Base-by-base conservation (phyloP, 2,797 vertebrate species). In the Sandelia bainsii region DNA sequence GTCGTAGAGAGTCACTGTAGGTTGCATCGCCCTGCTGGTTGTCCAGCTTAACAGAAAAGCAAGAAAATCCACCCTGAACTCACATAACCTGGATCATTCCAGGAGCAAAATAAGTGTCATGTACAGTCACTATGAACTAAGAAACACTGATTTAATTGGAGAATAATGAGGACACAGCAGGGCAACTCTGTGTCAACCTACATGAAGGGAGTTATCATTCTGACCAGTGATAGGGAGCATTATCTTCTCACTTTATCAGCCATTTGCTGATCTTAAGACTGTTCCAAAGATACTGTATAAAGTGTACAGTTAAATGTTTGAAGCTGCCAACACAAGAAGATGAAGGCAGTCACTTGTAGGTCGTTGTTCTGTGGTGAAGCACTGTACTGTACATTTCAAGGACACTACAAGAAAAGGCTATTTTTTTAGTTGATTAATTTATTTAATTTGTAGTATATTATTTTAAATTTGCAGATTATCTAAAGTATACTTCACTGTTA, bases 1-100 rank as follows among this genome's bases (percentile, higher is more conserved):
- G 71, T 77, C 17, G 8, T 22, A 65, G 70, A 75, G 88, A 32
- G 69, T 86, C 86, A 68, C 82, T 80, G 82, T 84, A 84, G 89
- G 89, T 79, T 87, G 79, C 66, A 60, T 80, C 37, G 22, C 85
- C 70, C 79, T 57, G 82, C 42, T 69, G 61, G 75, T 82, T 71
- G 72, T 75, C 32, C 80, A 87, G 79, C 77, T 69, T 69, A 71
- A 81, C 60, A 81, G 51, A 53, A 85, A 86, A 67, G 58, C 42
- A 59, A 67, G 60, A 77, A 77, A 73, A 82, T 68, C 53, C 51
- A 49, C 42, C 22, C 39, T 86, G 88, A 84, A 90, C 89, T 88
- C 54, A 65, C 29, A 86, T 90, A 87, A 91, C 88, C 84, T 70
- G 60, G 71, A 75, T 62, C 19, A 49, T 37, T 27, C 10, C 61